Base-by-base conservation (phyloP, 2,113 vertebrate genomes). In the Procapra przewalskii region DNA sequence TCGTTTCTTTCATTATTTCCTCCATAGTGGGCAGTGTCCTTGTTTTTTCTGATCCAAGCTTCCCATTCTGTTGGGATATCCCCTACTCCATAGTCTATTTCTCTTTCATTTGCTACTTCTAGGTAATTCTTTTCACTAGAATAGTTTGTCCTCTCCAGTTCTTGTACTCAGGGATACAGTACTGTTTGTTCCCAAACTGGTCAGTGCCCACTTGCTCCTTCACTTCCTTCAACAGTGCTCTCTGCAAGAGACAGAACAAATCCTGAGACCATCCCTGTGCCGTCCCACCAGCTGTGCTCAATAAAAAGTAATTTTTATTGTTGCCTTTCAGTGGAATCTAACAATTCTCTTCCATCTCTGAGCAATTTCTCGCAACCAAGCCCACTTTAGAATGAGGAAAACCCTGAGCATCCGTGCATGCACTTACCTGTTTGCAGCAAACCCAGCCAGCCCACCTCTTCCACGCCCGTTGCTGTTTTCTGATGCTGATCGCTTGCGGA, bases 181-280 rank as follows among this genome's bases (percentile, higher is more conserved):
- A 99, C 98, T 99, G 99, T 92, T 99, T 99, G 99, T 99, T 99
- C 36, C 99, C 99, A 8, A 99, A 96, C 92, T 98, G 99, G 97
- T 99, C 99, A 7, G 99, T 99, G 27, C 99, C 99, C 55, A 99
- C 99, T 50, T 99, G 98, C 67, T 99, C 98, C 94, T 99, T 99
- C 9, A 95, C 96, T 33, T 99, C 92, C 52, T 99, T 99, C 31
- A 99, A 98, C 1, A 99, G 82, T 15, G 98, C 97, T 84, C 99
- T 96, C n/a, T 99, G 59, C 52, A 99, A 11, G 0, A 97, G 81
- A 7, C 98, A 97, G 77, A 99, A n/a, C 4, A 50, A 43, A 19
- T 5, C 64, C 97, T 60, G 96, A 15, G 55, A 3, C 27, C 84
- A 7, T 7, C 86, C 91, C 98, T 75, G 98, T 98, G 21, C 33